Evolutionary conservation across 1,140 invertebrate species (phyloP), one percentile per base, ranked within the genome.

Genomic region (Orius insidiosus): DNA sequence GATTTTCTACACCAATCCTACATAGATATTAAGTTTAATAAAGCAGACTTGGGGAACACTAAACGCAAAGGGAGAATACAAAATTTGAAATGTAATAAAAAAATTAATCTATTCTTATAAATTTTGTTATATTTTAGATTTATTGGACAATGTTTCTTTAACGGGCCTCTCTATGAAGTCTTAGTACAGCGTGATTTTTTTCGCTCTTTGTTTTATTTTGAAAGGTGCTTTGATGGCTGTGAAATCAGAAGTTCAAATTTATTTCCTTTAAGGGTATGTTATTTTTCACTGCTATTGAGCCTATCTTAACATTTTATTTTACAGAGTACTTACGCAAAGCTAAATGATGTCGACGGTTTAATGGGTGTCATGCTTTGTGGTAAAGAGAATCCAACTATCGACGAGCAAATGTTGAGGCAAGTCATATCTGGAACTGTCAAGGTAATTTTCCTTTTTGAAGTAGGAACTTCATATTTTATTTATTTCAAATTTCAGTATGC

Each of bases 301-400:
- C n/a, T n/a, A 19, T 3, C 16, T 11, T 41, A 7, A 9, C 19
- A 43, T 24, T 69, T 0, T 69, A 14, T 30, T 13, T 59, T 79
- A 8, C 64, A 78, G 15, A 76, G 82, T 62, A 78, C 85, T 54
- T 84, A 85, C 58, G 76, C 75, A 0, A 63, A 78, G 51, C 57
- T 86, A 13, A 75, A 83, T 58, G 81, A 86, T 58, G 69, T 78
- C 0, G 83, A 86, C 59, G 76, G 76, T 32, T 72, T 85, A 2
- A 72, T 76, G 50, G 81, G 78, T 19, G 75, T 79, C 7, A 63
- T 80, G 47, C 71, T 75, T 10, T 66, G 75, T 35, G 74, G 77
- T 53, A 62, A 72, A 48, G 68, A 68, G 2, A 74, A 76, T 55
- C 76, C 78, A 13, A 75, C 74, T 2, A 59, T 51, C 1, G 50